A percentile compares a stretch with the other conserved stretches of the same genome.
These are phyloP conservation scores for Ditula angustiorana DNA, from an alignment of 2,888 invertebrate genomes.

Conservation along the genomic window DNA sequence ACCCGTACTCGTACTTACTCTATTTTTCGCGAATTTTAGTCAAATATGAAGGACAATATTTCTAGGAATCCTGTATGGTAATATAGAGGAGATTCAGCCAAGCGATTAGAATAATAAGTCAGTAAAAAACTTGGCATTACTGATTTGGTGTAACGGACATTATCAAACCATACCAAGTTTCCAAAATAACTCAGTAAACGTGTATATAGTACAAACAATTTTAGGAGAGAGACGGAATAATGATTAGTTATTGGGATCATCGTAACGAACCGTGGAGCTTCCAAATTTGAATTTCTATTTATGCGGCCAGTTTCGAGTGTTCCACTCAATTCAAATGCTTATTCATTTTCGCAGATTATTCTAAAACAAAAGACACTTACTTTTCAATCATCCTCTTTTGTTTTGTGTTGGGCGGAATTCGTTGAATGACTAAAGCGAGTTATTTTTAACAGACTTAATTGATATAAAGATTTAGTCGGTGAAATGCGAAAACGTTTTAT, in stretches of 20 bases:
- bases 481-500: neutral
- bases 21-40: no score
- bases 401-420: conserved; percentile 12
- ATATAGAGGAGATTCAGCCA: neutral
- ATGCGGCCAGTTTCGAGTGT: conserved; percentile 36
- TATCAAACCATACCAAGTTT: neutral
- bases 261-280: conserved; percentile 39
- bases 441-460: no score
- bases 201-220: no score
- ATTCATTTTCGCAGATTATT: conserved; percentile 39
- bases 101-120: neutral
- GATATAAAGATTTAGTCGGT: no score
- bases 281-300: conserved; percentile 44
- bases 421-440: conserved; percentile 11
- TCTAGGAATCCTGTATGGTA: no score
- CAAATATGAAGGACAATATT: no score
- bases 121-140: neutral
- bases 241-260: conserved; percentile 44
- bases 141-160: neutral
- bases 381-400: conserved; percentile 25
- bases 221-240: conserved; percentile 36
- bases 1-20: no score
- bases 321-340: conserved; percentile 38
- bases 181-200: conserved; percentile 19
- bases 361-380: conserved; percentile 38